Conservation (phyloP, 1,140 invertebrate species). For the Aphelinus atriplicis region DNA sequence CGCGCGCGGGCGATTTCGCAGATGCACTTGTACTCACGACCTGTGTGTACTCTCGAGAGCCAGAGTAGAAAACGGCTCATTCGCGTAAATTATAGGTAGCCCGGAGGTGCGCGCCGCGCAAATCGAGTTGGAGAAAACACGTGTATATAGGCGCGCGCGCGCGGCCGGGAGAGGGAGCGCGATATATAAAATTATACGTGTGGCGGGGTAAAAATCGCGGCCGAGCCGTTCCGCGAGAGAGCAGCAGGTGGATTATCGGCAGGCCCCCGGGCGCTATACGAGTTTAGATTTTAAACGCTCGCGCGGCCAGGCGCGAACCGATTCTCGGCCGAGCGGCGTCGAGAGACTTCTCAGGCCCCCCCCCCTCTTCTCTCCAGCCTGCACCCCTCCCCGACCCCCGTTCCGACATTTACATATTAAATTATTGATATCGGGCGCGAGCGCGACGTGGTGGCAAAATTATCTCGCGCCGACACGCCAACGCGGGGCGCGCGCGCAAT, state of each 20-base stretch:
- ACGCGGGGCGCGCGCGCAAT: not conserved
- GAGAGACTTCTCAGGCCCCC: slow-evolving; percentile 30
- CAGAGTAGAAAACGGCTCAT: slow-evolving; percentile 35
- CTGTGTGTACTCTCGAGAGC: not conserved
- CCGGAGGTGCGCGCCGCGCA: slow-evolving; percentile 10
- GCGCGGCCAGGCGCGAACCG: slow-evolving; percentile 23
- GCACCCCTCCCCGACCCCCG: not conserved
- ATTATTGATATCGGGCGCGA: slow-evolving; percentile 19
- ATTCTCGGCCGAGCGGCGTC: slow-evolving; percentile 6
- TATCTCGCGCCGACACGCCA: slow-evolving; percentile 24
- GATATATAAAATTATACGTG: slow-evolving; percentile 28
- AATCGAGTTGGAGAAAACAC: slow-evolving; percentile 9
- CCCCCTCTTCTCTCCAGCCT: not conserved
- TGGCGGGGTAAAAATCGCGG: slow-evolving; percentile 12
- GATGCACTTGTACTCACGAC: slow-evolving; percentile 35
- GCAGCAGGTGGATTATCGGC: slow-evolving; percentile 37
- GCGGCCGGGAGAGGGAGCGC: not conserved
- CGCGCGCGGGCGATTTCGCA: slow-evolving; percentile 8
- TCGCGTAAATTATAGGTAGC: slow-evolving; percentile 39
- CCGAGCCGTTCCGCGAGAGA: slow-evolving; percentile 2
- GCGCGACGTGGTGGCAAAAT: slow-evolving; percentile 2
- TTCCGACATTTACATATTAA: slow-evolving; percentile 31
- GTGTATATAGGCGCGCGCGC: slow-evolving; percentile 10
- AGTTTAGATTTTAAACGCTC: slow-evolving; percentile 18
- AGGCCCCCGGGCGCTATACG: not conserved